phyloP scores from a whole-genome alignment of 2,797 vertebrate species.

The Lacerta viridis region DNA sequence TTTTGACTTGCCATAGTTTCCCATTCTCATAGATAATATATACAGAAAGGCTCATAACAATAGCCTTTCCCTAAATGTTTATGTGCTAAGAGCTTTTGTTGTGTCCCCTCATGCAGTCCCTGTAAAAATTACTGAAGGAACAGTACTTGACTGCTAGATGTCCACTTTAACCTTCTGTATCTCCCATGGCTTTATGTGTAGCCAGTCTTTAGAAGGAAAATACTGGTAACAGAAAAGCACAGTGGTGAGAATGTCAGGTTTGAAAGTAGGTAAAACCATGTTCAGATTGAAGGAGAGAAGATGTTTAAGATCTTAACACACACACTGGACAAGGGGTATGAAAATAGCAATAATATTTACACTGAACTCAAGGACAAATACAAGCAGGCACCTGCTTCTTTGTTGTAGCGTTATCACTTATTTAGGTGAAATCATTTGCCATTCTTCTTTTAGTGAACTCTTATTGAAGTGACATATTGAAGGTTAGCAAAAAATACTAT shows the following conservation, averaged over 20 bases:
- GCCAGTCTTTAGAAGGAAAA: constrained; percentile 25
- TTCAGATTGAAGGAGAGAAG: not conserved
- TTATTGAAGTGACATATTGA: constrained; percentile 25
- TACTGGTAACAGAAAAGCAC: not conserved
- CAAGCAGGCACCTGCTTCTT: not conserved
- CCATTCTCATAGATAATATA: not conserved
- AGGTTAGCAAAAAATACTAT: constrained; percentile 19
- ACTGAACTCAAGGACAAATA: not conserved
- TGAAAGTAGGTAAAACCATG: not conserved
- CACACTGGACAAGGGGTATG: not conserved
- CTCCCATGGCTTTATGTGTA: not conserved
- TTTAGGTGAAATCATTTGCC: constrained; percentile 27
- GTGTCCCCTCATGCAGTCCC: not conserved
- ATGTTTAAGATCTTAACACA: not conserved
- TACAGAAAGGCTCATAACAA: too few species aligned
- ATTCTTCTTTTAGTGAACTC: constrained; percentile 35
- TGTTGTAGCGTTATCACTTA: not conserved
- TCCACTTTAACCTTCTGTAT: not conserved
- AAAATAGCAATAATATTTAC: not conserved
- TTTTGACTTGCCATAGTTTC: not conserved
- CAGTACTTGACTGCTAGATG: not conserved
- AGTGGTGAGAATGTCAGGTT: not conserved
- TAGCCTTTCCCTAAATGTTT: not conserved
- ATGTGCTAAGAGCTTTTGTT: not conserved
- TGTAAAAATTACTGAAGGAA: not conserved